Evolutionary conservation across 2,888 invertebrate genomes (phyloP).

Genomic region (Clistopyga incitator): DNA sequence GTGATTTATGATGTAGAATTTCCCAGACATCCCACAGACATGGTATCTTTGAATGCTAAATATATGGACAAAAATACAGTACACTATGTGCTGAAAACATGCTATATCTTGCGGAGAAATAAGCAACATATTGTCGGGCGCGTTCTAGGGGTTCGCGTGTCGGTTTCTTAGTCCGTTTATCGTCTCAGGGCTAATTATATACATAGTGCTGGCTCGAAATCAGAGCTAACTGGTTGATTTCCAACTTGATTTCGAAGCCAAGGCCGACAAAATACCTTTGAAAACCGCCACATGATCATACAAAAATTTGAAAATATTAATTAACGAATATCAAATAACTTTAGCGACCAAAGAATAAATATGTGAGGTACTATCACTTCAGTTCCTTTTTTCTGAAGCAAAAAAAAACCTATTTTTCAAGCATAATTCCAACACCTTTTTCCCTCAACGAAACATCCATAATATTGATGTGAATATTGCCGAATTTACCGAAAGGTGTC

Average conservation of each 20-base stretch:
- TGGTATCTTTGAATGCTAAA: conserved; percentile 44
- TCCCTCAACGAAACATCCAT: too few relatives aligned
- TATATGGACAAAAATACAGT: conserved; percentile 13
- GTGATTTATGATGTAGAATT: conserved; percentile 47
- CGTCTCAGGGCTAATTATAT: conserved; percentile 50
- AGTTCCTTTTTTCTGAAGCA: background rate
- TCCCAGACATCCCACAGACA: conserved; percentile 30
- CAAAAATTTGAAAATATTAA: background rate
- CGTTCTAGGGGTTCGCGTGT: conserved; percentile 34
- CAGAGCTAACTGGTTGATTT: conserved; percentile 16
- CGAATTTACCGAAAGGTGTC: too few relatives aligned
- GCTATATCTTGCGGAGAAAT: conserved; percentile 10
- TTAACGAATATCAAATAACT: background rate
- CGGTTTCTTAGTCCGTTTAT: conserved; percentile 29
- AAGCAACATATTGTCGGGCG: background rate
- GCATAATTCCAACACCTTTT: too few relatives aligned
- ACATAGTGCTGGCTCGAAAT: conserved; percentile 31
- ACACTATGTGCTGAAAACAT: background rate
- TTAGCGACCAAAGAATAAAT: background rate
- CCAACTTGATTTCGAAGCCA: conserved; percentile 24
- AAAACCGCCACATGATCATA: background rate
- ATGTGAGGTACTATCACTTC: background rate
- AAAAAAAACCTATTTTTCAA: too few relatives aligned
- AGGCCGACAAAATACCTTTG: conserved; percentile 6
- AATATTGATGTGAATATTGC: too few relatives aligned